A percentile compares a stretch with the other conserved stretches of the same genome.
Evolutionary conservation across 2,888 invertebrate genomes (phyloP).

Genomic region (Buathra laborator): DNA sequence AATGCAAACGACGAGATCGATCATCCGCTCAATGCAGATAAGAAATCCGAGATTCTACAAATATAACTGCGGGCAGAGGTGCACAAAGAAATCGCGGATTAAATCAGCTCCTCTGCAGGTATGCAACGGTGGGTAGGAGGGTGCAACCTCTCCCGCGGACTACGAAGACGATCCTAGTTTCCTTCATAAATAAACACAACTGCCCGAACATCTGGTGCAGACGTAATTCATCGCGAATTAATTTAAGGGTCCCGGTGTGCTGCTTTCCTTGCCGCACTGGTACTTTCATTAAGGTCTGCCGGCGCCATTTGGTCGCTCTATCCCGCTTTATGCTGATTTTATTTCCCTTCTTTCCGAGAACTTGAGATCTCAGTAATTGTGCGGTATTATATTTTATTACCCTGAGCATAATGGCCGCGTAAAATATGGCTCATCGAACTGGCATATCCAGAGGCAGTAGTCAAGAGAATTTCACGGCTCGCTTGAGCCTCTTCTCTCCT

Average conservation of each 20-base stretch:
- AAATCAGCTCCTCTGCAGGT: conserved; percentile 1
- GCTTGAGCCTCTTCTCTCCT: conserved; percentile 58
- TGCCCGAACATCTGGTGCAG: conserved; percentile 84
- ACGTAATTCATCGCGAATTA: conserved; percentile 86
- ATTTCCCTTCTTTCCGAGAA: conserved; percentile 84
- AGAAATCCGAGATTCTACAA: background rate
- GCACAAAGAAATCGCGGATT: conserved; percentile 13
- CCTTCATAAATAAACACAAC: conserved; percentile 85
- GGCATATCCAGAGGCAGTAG: conserved; percentile 69
- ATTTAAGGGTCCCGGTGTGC: conserved; percentile 82
- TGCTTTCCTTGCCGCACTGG: conserved; percentile 78
- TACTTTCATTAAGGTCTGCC: conserved; percentile 84
- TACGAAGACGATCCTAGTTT: conserved; percentile 81
- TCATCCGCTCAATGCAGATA: background rate
- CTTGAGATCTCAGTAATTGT: conserved; percentile 83
- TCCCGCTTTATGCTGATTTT: conserved; percentile 84
- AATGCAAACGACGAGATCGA: background rate
- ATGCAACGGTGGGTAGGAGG: conserved; percentile 31
- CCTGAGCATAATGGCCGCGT: conserved; percentile 80
- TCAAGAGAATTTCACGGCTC: conserved; percentile 75
- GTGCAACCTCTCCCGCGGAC: conserved; percentile 66
- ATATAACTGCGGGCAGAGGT: background rate
- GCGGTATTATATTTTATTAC: conserved; percentile 83
- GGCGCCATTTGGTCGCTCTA: conserved; percentile 84
- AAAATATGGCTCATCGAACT: conserved; percentile 82